Evolutionary conservation across 2,888 invertebrate species (phyloP).

Genomic region (Nymphalis polychloros): DNA sequence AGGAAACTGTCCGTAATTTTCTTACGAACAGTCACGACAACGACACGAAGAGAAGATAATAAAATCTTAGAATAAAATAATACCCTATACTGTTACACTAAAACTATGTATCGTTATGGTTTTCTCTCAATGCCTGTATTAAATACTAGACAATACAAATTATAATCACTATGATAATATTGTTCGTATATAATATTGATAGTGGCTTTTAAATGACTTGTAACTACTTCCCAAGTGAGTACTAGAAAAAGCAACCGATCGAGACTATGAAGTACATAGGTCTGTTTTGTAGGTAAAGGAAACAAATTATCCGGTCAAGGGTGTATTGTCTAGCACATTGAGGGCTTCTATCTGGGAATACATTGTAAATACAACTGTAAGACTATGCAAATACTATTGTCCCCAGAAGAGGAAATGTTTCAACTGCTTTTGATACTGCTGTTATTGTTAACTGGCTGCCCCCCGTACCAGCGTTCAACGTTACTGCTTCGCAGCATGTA

Average conservation of each 20-base stretch:
- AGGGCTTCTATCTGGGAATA: conserved; percentile 21
- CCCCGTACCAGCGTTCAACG: too few relatives aligned
- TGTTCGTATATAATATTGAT: conserved; percentile 7
- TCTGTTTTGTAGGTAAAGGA: conserved; percentile 27
- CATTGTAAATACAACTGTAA: background rate
- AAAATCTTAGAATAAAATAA: too few relatives aligned
- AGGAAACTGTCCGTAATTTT: background rate
- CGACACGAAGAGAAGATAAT: too few relatives aligned
- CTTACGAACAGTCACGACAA: too few relatives aligned
- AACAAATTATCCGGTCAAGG: conserved; percentile 28
- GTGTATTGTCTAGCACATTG: conserved; percentile 21
- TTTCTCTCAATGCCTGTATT: background rate
- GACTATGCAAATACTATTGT: background rate
- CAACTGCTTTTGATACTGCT: background rate
- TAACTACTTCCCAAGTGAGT: background rate
- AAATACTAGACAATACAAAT: background rate
- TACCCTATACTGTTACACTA: background rate
- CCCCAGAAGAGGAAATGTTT: too few relatives aligned
- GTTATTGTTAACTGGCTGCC: too few relatives aligned
- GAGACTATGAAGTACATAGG: background rate
- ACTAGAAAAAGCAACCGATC: background rate
- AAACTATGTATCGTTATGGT: background rate
- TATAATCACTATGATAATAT: background rate
- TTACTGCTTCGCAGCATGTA: too few relatives aligned
- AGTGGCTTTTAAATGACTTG: background rate